Evolutionary conservation across 2,113 vertebrate genomes (phyloP), one percentile per base, ranked within the genome.

Genomic region (Hylia prasina): DNA sequence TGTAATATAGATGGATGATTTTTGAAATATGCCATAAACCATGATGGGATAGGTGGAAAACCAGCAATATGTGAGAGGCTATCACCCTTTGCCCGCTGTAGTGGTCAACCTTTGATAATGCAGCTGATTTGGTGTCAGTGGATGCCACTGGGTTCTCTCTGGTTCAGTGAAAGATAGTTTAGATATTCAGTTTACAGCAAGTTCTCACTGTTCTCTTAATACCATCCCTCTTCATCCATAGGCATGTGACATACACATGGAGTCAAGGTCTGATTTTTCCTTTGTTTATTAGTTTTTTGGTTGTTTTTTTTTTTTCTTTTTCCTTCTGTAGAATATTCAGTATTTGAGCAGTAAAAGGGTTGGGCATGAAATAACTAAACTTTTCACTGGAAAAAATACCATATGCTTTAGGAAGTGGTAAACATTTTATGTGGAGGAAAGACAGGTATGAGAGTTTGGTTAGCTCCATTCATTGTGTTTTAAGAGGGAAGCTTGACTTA

Each of bases 251-350:
- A 18, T 5, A 48, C 3, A 4, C 12, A 2, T 9, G 54, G 48
- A 50, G 31, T 77, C 76, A 65, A 88, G 12, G 33, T 61, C 45
- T 69, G 21, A 44, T 45, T 85, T 91, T 58, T 37, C 4, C 54
- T 53, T 13, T 11, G 13, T 23, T 30, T n/a, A 40, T 44, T 11
- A 37, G 3, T 27, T 48, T 0, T 30, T n/a, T n/a, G n/a, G n/a
- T n/a, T n/a, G n/a, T n/a, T n/a, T 77, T 50, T 54, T 1, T 56
- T 45, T 53, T 40, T n/a, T 7, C 17, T 68, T 61, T 48, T n/a
- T n/a, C n/a, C n/a, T n/a, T n/a, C n/a, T n/a, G n/a, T n/a, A n/a
- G n/a, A n/a, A n/a, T 84, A 23, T 64, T 72, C 45, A 82, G 4
- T 60, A 28, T 75, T 84, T 90, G 71, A 93, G 31, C 3, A 21